These are phyloP conservation scores for Odobenus rosmarus DNA, from an alignment of 2,113 vertebrate genomes.

Conservation along the genomic window DNA sequence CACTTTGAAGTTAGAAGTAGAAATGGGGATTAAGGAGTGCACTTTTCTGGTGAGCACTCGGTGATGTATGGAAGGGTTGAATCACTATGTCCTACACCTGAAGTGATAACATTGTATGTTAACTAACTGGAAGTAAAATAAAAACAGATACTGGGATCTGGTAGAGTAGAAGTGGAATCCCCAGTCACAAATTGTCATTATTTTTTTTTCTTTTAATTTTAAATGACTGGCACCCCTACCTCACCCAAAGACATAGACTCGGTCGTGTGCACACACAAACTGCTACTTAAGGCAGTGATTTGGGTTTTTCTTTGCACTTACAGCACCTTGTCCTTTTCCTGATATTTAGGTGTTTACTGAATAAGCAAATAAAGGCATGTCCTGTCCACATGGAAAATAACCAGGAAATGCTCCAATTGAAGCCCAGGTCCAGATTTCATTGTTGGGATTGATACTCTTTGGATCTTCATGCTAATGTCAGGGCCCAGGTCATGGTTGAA, in stretches of 20 bases:
- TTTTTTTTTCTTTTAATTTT: background rate
- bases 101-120: background rate
- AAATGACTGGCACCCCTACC: background rate
- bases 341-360: background rate
- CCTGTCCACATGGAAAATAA: background rate
- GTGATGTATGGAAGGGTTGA: background rate
- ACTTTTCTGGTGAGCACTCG: background rate
- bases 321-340: background rate
- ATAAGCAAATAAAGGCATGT: background rate
- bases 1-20: background rate
- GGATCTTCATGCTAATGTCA: background rate
- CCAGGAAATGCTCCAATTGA: background rate
- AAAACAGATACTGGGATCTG: background rate
- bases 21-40: background rate
- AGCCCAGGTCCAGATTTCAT: background rate
- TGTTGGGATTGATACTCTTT: background rate
- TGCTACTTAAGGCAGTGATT: background rate
- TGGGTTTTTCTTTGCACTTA: background rate
- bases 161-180: background rate
- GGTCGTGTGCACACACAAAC: background rate
- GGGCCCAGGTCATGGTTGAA: background rate
- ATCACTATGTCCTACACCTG: background rate
- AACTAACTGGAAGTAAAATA: background rate
- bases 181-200: background rate
- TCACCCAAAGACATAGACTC: background rate